Conservation (phyloP, 2,113 vertebrate genomes). For the Nesogale talazaci region DNA sequence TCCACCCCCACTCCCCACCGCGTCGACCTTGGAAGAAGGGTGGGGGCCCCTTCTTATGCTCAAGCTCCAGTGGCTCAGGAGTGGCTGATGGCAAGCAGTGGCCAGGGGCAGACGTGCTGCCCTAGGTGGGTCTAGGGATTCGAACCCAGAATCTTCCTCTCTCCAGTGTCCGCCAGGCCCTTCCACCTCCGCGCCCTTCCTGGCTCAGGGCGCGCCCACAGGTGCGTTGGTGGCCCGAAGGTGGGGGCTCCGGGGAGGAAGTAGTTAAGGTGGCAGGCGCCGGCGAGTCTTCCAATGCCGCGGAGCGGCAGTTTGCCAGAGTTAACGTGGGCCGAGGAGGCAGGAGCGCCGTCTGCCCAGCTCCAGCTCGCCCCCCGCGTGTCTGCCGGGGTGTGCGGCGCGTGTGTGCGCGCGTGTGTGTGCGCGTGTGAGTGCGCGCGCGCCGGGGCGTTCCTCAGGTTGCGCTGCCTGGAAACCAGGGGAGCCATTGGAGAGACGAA, state of each 20-base stretch:
- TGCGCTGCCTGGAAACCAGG: slow-evolving; percentile 78
- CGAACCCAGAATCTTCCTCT: not conserved
- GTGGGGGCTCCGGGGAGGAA: slow-evolving; percentile 40
- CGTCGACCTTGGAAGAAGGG: not conserved
- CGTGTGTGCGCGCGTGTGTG: slow-evolving; percentile 16
- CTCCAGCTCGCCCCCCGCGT: slow-evolving; percentile 68
- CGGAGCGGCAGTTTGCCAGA: slow-evolving; percentile 65
- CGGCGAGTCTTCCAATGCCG: slow-evolving; percentile 51
- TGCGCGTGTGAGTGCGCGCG: slow-evolving; percentile 67
- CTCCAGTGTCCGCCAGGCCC: not conserved
- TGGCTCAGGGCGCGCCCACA: not conserved
- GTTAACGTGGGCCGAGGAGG: slow-evolving; percentile 75
- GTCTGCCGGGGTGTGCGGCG: slow-evolving; percentile 65
- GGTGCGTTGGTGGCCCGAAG: slow-evolving; percentile 48
- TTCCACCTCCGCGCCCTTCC: not conserved
- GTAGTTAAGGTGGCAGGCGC: slow-evolving; percentile 57
- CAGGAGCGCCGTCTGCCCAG: slow-evolving; percentile 65
- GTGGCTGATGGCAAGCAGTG: not conserved
- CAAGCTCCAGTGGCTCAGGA: not conserved
- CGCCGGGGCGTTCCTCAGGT: slow-evolving; percentile 81
- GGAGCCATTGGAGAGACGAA: slow-evolving; percentile 76
- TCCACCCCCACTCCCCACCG: not conserved
- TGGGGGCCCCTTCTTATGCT: not conserved
- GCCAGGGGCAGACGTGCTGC: not conserved
- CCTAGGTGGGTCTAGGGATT: not conserved